phyloP scores from a whole-genome alignment of 2,797 vertebrate genomes.

The Sylvia borin region DNA sequence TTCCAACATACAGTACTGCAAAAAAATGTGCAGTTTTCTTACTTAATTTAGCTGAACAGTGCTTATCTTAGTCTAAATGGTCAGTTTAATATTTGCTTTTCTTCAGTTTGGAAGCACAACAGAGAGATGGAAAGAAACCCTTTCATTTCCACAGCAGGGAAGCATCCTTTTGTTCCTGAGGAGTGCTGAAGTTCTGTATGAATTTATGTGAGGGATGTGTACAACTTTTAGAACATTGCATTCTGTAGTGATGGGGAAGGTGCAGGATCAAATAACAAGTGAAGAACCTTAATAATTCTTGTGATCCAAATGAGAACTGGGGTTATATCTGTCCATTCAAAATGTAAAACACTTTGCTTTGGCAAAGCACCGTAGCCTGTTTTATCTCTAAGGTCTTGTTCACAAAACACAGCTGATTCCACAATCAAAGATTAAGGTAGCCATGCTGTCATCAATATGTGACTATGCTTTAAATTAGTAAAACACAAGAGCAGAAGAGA shows the following conservation, averaged over 20 bases:
- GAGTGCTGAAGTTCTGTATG: neutral
- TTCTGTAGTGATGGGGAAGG: neutral
- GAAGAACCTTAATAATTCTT: neutral
- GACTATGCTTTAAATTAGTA: neutral
- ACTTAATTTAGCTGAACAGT: neutral
- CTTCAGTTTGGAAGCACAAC: neutral
- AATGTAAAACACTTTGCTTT: neutral
- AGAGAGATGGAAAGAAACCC: neutral
- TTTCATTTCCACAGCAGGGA: neutral
- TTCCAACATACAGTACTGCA: neutral
- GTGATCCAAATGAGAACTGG: neutral
- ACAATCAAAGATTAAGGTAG: neutral
- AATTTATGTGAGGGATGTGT: neutral
- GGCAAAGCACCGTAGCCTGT: neutral
- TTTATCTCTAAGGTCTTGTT: neutral
- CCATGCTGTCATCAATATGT: neutral
- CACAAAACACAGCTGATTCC: neutral
- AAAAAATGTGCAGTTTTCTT: neutral
- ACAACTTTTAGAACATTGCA: neutral
- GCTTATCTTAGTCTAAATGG: neutral
- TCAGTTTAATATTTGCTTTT: neutral
- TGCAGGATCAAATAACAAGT: neutral
- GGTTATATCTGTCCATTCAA: neutral
- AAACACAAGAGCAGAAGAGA: neutral
- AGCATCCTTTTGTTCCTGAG: neutral